Percentiles rank a stretch among this genome's conserved stretches.
Conservation (phyloP, 2,888 invertebrate species). For the Aleiodes alternator region DNA sequence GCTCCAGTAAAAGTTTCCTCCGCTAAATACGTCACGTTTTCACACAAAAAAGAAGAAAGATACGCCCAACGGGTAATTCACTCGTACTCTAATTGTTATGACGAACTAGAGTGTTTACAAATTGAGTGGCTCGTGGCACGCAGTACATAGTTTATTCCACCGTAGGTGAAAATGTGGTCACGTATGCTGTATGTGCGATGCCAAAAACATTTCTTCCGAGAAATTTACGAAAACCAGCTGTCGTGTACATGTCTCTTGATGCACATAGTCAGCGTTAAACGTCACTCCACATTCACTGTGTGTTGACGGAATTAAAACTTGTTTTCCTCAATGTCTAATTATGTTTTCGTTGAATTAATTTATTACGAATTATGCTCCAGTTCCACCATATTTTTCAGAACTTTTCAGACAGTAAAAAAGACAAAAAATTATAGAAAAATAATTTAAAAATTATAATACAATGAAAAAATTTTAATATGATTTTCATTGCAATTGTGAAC, state of each 20-base stretch:
- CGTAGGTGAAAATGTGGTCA: constrained; percentile 9
- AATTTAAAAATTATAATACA: not conserved
- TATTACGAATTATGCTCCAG: too few species aligned
- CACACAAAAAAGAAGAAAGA: not conserved
- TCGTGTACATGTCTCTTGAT: not conserved
- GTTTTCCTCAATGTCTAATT: too few species aligned
- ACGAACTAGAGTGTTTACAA: constrained; percentile 19
- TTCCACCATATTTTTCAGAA: too few species aligned
- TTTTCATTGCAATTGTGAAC: too few species aligned
- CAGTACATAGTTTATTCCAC: not conserved
- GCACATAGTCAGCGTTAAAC: too few species aligned
- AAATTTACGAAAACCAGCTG: constrained; percentile 25
- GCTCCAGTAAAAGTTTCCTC: not conserved
- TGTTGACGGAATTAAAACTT: too few species aligned
- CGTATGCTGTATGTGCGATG: constrained; percentile 4
- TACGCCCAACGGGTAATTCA: not conserved
- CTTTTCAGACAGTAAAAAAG: too few species aligned
- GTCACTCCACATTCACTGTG: too few species aligned
- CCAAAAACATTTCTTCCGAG: constrained; percentile 20
- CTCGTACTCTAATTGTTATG: constrained; percentile 7
- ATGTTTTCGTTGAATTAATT: too few species aligned
- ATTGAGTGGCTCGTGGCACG: constrained; percentile 6
- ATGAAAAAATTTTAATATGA: too few species aligned
- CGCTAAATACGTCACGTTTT: too few species aligned
- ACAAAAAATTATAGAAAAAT: not conserved